Conservation (phyloP, 2,888 invertebrate species). For the Camponotus fellah region DNA sequence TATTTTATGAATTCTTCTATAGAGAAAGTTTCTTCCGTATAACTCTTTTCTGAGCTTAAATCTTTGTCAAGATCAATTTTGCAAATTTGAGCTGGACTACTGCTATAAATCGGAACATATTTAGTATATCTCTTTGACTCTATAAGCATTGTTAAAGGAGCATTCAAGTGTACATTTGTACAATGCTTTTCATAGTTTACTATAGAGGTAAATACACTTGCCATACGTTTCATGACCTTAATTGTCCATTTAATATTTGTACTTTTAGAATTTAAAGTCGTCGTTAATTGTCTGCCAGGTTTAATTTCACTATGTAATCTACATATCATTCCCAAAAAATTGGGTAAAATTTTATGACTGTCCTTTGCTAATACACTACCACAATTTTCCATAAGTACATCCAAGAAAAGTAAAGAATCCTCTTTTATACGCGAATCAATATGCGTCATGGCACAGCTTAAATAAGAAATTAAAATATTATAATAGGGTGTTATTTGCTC, state of each 20-base stretch:
- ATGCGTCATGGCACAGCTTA: conserved; percentile 96
- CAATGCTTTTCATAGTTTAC: conserved; percentile 74
- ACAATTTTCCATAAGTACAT: conserved; percentile 90
- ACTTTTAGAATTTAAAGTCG: conserved; percentile 91
- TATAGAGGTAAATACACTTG: conserved; percentile 87
- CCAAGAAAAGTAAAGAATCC: conserved; percentile 93
- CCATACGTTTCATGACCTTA: conserved; percentile 91
- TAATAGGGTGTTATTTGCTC: conserved; percentile 91
- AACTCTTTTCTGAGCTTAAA: conserved; percentile 56
- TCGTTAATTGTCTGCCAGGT: conserved; percentile 90
- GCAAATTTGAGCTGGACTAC: conserved; percentile 65
- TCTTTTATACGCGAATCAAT: conserved; percentile 93
- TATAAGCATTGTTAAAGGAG: not conserved
- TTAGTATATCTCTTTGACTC: conserved; percentile 62
- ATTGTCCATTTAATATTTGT: conserved; percentile 93
- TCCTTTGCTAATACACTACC: conserved; percentile 90
- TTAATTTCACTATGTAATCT: conserved; percentile 89
- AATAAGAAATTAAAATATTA: conserved; percentile 91
- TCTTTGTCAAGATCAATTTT: conserved; percentile 72
- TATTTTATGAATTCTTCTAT: conserved; percentile 88
- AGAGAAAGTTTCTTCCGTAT: conserved; percentile 81
- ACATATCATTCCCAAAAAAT: conserved; percentile 95
- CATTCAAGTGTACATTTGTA: conserved; percentile 41
- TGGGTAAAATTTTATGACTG: conserved; percentile 91
- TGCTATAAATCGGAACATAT: conserved; percentile 73